Base-by-base conservation (phyloP, 1,140 invertebrate species). In the Panulirus ornatus region DNA sequence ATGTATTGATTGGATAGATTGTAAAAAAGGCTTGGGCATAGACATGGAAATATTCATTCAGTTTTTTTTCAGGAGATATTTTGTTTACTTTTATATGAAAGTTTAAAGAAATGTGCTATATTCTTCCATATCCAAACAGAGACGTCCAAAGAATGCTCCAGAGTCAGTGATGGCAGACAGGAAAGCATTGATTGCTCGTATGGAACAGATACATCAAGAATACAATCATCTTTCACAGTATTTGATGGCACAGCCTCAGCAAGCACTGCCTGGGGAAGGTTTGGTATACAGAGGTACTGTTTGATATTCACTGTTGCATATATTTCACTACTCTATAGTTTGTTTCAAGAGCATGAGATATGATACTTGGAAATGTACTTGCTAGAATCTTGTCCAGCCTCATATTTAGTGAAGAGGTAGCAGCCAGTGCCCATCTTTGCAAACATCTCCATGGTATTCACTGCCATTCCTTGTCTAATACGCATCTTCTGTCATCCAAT, bases 201-300 rank as follows among this genome's bases (percentile, higher is more conserved):
- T 81, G 78, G 78, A 81, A 44, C 2, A 54, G 16, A 3, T 81
- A 14, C 44, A 27, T 11, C 42, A 54, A 30, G 44, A 81, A 34
- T 81, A 81, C 47, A 81, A 81, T 34, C 22, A 51, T 34, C 78
- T 81, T 9, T 27, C 78, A 22, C 22, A 47, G 30, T 36, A 16
- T 36, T 34, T 81, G 42, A 30, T 27, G 27, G 47, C 42, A 11
- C 44, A 81, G 47, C 19, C 78, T 19, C 78, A 51, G 6, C 47
- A 47, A 2, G 27, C 11, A 27, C 42, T 27, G 40, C 16, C n/a
- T 5, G 54, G 16, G 8, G 14, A 51, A 47, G 47, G 42, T 36
- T 54, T 54, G 47, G 22, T 81, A 3, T 30, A 51, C 42, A 42
- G n/a, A 38, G 34, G 73, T 76, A 81, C 11, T 51, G 5, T 54